Base-by-base conservation (phyloP, 1,140 invertebrate genomes). In the Brachionus rotundiformis region DNA sequence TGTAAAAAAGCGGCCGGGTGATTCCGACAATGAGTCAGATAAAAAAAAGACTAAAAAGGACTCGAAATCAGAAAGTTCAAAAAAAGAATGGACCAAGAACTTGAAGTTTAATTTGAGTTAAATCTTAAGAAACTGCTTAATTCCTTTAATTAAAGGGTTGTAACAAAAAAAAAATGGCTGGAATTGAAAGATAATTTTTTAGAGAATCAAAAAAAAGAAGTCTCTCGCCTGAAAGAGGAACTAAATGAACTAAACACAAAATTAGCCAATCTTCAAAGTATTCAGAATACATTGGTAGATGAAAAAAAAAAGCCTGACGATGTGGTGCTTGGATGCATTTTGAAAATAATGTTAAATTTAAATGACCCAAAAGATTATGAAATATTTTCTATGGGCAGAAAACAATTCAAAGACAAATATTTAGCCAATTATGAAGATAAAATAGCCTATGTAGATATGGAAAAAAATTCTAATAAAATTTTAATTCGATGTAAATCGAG, bases 161-260 rank as follows among this genome's bases (percentile, higher is more conserved):
- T 81, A 16, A 41, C 79, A 3, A 81, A 81, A 36, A 65, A 47
- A 65, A 44, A 44, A 11, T 81, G 79, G 79, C 19, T 65, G 1
- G 19, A 81, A 68, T 54, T 19, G 8, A 63, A 68, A 81, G 36
- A 63, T 3, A 25, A 65, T 49, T 81, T 65, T 81, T 71, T 81
- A 8, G 16, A 65, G 41, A 81, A 65, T 71, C 79, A 81, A 81
- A 63, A 68, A 65, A 47, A 65, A 19, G 61, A 81, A 49, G 19
- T 47, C 19, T 31, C 0, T 6, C 13, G n/a, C 4, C 27, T 81
- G 13, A 81, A 71, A 81, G 59, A 68, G 59, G 49, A 59, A n/a
- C 59, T 71, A 31, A 44, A 41, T 36, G 11, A 65, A 65, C 61
- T 81, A 8, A 81, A 65, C 19, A 36, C 16, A 59, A 31, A 61